Conservation (phyloP, 35 echinoderm and acorn worm genomes). For the Ptychodera flava region DNA sequence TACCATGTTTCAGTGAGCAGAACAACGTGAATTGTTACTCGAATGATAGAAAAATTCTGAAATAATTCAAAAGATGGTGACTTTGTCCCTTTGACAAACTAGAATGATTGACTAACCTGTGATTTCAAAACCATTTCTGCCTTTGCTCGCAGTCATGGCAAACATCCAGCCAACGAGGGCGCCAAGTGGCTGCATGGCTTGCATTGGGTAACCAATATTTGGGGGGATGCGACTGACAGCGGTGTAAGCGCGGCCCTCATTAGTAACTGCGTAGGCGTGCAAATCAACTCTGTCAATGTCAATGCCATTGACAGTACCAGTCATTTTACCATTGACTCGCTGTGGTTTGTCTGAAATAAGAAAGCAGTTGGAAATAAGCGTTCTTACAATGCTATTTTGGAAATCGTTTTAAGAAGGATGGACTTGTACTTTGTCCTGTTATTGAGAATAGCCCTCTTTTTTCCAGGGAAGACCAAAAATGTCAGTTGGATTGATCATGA, state of each 20-base stretch:
- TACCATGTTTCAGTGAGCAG: too few species aligned
- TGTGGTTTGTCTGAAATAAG: slow-evolving; percentile 10
- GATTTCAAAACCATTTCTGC: slow-evolving; percentile 61
- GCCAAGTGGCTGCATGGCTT: slow-evolving; percentile 43
- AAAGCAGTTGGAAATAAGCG: background rate
- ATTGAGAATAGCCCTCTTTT: too few species aligned
- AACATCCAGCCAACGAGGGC: slow-evolving; percentile 80
- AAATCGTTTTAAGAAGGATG: too few species aligned
- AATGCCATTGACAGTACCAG: slow-evolving; percentile 56
- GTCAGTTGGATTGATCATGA: too few species aligned
- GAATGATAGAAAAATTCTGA: too few species aligned
- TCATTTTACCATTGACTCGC: slow-evolving; percentile 55
- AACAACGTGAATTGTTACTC: too few species aligned
- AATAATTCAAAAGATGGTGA: too few species aligned
- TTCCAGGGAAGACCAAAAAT: too few species aligned
- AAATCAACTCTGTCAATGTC: slow-evolving; percentile 25
- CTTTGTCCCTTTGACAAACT: too few species aligned
- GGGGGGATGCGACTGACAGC: slow-evolving; percentile 63
- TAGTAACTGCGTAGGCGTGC: slow-evolving; percentile 53
- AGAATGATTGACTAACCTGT: slow-evolving; percentile 85
- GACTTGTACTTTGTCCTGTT: too few species aligned
- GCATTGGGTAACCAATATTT: slow-evolving; percentile 45
- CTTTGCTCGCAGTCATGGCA: slow-evolving; percentile 57
- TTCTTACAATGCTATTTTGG: too few species aligned
- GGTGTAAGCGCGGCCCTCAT: slow-evolving; percentile 58